These are phyloP conservation scores for Propithecus deckenii DNA, from an alignment of 2,797 vertebrate genomes.

Conservation along the genomic window DNA sequence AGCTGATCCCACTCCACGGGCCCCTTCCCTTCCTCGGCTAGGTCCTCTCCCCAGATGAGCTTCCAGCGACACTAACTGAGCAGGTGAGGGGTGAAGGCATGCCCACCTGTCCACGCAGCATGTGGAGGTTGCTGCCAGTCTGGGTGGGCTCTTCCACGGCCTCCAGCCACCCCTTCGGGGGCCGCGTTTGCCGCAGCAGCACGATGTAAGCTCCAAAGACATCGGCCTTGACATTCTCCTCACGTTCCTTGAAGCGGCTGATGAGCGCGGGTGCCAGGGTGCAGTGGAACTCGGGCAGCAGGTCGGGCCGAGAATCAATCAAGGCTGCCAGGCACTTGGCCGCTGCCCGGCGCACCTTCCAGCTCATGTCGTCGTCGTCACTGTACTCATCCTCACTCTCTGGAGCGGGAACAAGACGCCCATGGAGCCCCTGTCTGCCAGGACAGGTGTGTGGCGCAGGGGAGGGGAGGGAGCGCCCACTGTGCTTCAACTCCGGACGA, in stretches of 20 bases:
- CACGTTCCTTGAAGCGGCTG: conserved; percentile 93
- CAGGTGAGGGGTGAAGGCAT: background rate
- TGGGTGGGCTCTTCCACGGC: conserved; percentile 77
- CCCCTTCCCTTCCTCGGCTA: background rate
- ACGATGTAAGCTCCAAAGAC: conserved; percentile 92
- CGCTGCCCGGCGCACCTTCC: conserved; percentile 95
- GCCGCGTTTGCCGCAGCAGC: conserved; percentile 91
- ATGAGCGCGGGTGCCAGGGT: conserved; percentile 91
- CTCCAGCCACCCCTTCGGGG: conserved; percentile 82
- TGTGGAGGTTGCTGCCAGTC: conserved; percentile 85
- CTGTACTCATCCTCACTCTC: conserved; percentile 96
- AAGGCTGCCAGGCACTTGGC: conserved; percentile 94
- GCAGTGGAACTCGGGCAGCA: conserved; percentile 91
- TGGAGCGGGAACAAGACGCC: conserved; percentile 70
- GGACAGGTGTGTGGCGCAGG: background rate
- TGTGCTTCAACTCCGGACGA: no score
- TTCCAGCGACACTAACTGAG: background rate
- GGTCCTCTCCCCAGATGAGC: background rate
- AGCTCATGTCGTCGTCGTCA: conserved; percentile 97
- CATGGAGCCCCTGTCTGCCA: background rate
- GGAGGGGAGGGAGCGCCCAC: background rate
- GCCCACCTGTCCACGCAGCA: conserved; percentile 91
- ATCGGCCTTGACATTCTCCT: conserved; percentile 95
- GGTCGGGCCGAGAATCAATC: conserved; percentile 89
- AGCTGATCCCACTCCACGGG: background rate